phyloP scores from a whole-genome alignment of 2,797 vertebrate species.

The Melanotaenia trifasciata region DNA sequence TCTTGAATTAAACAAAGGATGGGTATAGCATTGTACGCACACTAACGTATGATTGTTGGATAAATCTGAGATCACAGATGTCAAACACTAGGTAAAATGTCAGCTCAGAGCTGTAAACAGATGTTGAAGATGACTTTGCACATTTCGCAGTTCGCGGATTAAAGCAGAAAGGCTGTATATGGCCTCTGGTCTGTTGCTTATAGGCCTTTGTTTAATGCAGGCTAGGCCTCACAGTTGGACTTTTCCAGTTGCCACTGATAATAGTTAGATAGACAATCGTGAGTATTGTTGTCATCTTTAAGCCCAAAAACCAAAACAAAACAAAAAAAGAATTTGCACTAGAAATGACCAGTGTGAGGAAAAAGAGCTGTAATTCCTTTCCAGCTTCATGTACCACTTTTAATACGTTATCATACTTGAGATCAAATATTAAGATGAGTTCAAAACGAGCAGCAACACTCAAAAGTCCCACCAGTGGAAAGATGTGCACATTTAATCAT shows the following conservation, averaged over 20 bases:
- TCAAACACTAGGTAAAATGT: not conserved
- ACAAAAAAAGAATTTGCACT: slow-evolving; percentile 9
- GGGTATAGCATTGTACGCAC: not conserved
- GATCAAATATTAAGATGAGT: slow-evolving; percentile 4
- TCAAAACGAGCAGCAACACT: slow-evolving; percentile 15
- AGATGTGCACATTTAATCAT: slow-evolving; percentile 74
- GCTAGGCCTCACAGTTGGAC: slow-evolving; percentile 40
- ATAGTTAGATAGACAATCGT: slow-evolving; percentile 40
- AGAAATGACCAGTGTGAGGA: slow-evolving; percentile 7
- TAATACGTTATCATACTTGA: slow-evolving; percentile 1
- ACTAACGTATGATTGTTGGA: not conserved
- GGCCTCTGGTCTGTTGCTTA: slow-evolving; percentile 18
- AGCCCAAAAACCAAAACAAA: too few relatives aligned
- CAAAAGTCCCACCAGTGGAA: slow-evolving; percentile 61
- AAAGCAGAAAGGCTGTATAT: slow-evolving; percentile 10
- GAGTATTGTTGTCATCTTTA: slow-evolving; percentile 31
- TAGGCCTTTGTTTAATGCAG: slow-evolving; percentile 42
- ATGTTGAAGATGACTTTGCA: not conserved
- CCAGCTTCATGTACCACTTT: not conserved
- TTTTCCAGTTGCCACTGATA: slow-evolving; percentile 52
- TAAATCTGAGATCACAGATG: slow-evolving; percentile 1
- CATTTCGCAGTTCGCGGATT: slow-evolving; percentile 14
- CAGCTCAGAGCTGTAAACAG: not conserved
- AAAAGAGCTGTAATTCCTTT: not conserved
- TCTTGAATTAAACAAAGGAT: not conserved